Evolutionary conservation across 2,113 vertebrate genomes (phyloP), one percentile per base, ranked within the genome.

Genomic region (Lathamus discolor): DNA sequence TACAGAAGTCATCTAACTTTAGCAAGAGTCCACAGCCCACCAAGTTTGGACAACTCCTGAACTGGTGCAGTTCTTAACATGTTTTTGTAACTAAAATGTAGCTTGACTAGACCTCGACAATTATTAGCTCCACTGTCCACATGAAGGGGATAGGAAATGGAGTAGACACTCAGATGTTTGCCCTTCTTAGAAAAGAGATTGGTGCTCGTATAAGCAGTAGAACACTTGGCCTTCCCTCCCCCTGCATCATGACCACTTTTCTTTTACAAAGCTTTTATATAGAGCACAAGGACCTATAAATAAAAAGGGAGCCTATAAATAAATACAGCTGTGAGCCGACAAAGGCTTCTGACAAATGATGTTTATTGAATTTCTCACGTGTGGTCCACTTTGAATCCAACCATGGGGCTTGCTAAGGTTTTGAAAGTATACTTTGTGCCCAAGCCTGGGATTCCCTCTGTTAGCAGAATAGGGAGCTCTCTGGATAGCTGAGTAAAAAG

Each of bases 321-420:
- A 98, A 98, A 98, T 98, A 97, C 98, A 98, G 97, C 97, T 97
- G 98, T 94, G 96, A 97, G 94, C 95, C 86, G 22, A 98, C 98
- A 98, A 97, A 98, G 97, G 96, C 96, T 97, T 97, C 96, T 97
- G 97, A 98, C 97, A 97, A 98, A 98, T 97, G 92, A 97, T 98
- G 97, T 98, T 98, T 98, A 98, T 98, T 98, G 98, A 98, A 97
- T 97, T 98, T 98, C 97, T 98, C 95, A 92, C 54, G 97, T 98
- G 98, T 97, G 98, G 98, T 97, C 98, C 96, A 88, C 95, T 97
- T 96, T 90, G 93, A 95, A 96, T 96, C 94, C 93, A 96, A 88
- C 92, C 3, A 4, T 79, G 82, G 78, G 72, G 73, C 75, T 95
- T 68, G 69, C 90, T 83, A 83, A 82, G 79, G 72, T 96, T 92